A percentile compares a stretch with the other conserved stretches of the same genome.
Evolutionary conservation across 2,113 vertebrate species (phyloP).

Genomic region (Eulemur rufifrons): DNA sequence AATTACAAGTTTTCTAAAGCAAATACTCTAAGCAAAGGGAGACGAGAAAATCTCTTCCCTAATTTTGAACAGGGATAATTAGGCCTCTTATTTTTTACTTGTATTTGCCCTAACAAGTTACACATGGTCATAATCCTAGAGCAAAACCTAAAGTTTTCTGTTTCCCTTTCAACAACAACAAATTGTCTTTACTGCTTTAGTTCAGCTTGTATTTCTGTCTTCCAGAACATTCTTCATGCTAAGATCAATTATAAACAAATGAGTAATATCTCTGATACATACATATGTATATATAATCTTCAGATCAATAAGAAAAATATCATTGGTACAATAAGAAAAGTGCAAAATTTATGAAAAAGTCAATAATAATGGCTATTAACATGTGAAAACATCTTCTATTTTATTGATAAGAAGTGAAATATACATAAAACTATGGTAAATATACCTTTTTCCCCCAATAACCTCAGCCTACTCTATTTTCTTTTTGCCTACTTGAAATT

Average conservation of each 20-base stretch:
- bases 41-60: neutral
- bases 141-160: no score
- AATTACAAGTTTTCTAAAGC: neutral
- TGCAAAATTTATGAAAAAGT: neutral
- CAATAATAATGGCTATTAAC: neutral
- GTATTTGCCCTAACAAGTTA: no score
- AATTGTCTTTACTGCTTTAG: no score
- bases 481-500: no score
- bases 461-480: no score
- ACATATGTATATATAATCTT: neutral
- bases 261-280: neutral
- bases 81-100: neutral
- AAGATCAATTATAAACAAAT: neutral
- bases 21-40: neutral
- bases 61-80: neutral
- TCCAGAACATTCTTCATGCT: neutral
- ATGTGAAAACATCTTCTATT: neutral
- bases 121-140: no score
- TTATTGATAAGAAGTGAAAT: conserved; percentile 1
- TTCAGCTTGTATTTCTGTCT: neutral
- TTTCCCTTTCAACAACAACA: neutral
- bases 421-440: conserved; percentile 3
- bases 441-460: neutral
- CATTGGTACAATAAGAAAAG: neutral
- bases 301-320: neutral